Percentiles rank a stretch among this genome's conserved stretches.
Evolutionary conservation across 2,888 invertebrate species (phyloP).

Genomic region (Agonopterix subpropinquella): DNA sequence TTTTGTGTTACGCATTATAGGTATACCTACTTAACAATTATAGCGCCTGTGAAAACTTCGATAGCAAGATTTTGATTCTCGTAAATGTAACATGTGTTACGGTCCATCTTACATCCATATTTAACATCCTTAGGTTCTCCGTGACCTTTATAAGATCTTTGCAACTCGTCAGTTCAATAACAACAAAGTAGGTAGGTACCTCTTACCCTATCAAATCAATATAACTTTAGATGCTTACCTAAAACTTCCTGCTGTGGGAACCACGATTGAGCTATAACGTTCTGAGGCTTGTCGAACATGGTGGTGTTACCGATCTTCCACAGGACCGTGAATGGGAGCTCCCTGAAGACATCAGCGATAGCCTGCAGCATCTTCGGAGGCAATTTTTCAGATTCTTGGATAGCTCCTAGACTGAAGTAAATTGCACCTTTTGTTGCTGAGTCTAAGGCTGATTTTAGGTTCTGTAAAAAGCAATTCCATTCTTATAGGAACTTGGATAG

Average conservation of each 20-base stretch:
- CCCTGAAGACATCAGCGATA: constrained; percentile 58
- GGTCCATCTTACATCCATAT: too few relatives aligned
- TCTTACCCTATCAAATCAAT: too few relatives aligned
- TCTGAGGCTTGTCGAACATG: constrained; percentile 50
- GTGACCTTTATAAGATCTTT: too few relatives aligned
- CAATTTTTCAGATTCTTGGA: constrained; percentile 60
- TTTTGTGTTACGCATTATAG: too few relatives aligned
- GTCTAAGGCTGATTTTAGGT: constrained; percentile 46
- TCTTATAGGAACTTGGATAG: too few relatives aligned
- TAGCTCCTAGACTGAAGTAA: constrained; percentile 69
- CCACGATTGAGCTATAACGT: constrained; percentile 65
- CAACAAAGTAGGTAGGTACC: neutral
- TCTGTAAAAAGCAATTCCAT: constrained; percentile 31
- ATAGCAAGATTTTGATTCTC: too few relatives aligned
- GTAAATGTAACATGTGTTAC: too few relatives aligned
- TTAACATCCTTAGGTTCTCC: too few relatives aligned
- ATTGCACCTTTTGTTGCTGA: constrained; percentile 58
- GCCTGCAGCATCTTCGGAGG: constrained; percentile 47
- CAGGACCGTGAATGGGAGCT: constrained; percentile 63
- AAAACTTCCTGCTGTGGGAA: constrained; percentile 74
- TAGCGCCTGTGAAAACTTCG: too few relatives aligned
- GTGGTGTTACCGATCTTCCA: constrained; percentile 71
- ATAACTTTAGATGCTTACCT: too few relatives aligned
- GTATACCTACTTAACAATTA: too few relatives aligned
- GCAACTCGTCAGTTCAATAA: too few relatives aligned